A percentile compares a stretch with the other conserved stretches of the same genome.
These are phyloP conservation scores for Trachelus troglodyta DNA, from an alignment of 2,888 invertebrate species.

Conservation along the genomic window DNA sequence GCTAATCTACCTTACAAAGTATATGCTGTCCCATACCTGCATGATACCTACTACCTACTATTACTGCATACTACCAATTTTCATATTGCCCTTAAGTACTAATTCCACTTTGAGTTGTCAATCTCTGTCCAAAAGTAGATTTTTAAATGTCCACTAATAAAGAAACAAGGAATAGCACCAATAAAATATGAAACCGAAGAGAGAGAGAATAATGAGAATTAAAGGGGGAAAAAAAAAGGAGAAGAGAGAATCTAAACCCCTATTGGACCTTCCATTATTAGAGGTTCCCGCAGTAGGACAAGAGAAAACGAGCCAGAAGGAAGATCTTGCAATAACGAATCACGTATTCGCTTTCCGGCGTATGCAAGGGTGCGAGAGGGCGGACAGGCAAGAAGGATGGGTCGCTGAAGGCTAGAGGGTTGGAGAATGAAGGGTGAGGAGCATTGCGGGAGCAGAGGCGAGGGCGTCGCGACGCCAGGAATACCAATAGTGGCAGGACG, in stretches of 20 bases:
- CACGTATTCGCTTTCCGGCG: slow-evolving; percentile 41
- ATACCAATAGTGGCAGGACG: slow-evolving; percentile 45
- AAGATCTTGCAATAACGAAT: slow-evolving; percentile 41
- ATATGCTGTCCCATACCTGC: neutral
- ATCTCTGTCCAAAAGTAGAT: neutral
- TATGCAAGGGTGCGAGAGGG: slow-evolving; percentile 26
- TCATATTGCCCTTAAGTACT: neutral
- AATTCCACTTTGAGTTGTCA: neutral
- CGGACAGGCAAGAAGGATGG: neutral
- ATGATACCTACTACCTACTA: neutral
- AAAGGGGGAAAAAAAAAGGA: neutral
- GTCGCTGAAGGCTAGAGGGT: neutral
- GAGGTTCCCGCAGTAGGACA: neutral
- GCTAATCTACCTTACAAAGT: slow-evolving; percentile 54
- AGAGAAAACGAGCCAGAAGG: slow-evolving; percentile 1
- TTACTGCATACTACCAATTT: neutral
- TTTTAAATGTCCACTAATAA: neutral
- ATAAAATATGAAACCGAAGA: neutral
- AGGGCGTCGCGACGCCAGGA: slow-evolving; percentile 38
- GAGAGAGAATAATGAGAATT: neutral
- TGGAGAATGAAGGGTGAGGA: slow-evolving; percentile 23
- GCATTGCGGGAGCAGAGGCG: slow-evolving; percentile 33
- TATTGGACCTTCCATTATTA: neutral
- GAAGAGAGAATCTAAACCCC: neutral
- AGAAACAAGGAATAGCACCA: neutral